These are phyloP conservation scores for Drosophila sordidula DNA, from an alignment of 2,888 invertebrate species.

Conservation along the genomic window DNA sequence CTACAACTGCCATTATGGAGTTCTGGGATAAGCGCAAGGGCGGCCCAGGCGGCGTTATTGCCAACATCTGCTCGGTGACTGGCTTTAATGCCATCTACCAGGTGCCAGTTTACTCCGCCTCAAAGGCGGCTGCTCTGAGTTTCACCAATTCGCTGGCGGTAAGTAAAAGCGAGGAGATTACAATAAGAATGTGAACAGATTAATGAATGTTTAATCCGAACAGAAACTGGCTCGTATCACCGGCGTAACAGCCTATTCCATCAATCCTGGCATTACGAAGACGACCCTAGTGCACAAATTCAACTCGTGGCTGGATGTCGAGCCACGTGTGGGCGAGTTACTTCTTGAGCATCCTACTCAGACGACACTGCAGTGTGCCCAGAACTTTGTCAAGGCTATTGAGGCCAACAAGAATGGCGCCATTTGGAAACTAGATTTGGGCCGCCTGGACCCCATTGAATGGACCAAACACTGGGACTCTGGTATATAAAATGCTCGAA, in stretches of 20 bases:
- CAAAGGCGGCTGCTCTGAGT: constrained; percentile 84
- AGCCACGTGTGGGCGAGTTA: constrained; percentile 56
- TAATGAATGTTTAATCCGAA: neutral
- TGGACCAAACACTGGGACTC: constrained; percentile 77
- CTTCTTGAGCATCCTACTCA: constrained; percentile 56
- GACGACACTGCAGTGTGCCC: constrained; percentile 68
- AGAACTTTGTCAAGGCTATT: constrained; percentile 79
- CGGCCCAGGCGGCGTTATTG: constrained; percentile 84
- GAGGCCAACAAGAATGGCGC: constrained; percentile 81
- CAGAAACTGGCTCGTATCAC: constrained; percentile 67
- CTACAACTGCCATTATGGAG: constrained; percentile 79
- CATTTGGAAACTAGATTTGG: constrained; percentile 82
- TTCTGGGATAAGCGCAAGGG: constrained; percentile 85
- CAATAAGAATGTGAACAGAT: too few relatives aligned
- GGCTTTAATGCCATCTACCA: constrained; percentile 76
- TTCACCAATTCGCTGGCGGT: constrained; percentile 83
- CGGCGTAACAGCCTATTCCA: constrained; percentile 67
- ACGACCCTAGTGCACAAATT: constrained; percentile 63
- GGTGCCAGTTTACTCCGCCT: constrained; percentile 83
- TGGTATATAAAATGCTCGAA: constrained; percentile 46
- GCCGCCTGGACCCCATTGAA: constrained; percentile 63
- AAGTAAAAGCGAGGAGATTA: constrained; percentile 39
- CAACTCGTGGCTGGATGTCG: constrained; percentile 72
- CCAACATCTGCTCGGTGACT: constrained; percentile 83
- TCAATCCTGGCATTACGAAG: constrained; percentile 73